These are phyloP conservation scores for Paguma larvata DNA, from an alignment of 2,797 vertebrate genomes.

Conservation along the genomic window DNA sequence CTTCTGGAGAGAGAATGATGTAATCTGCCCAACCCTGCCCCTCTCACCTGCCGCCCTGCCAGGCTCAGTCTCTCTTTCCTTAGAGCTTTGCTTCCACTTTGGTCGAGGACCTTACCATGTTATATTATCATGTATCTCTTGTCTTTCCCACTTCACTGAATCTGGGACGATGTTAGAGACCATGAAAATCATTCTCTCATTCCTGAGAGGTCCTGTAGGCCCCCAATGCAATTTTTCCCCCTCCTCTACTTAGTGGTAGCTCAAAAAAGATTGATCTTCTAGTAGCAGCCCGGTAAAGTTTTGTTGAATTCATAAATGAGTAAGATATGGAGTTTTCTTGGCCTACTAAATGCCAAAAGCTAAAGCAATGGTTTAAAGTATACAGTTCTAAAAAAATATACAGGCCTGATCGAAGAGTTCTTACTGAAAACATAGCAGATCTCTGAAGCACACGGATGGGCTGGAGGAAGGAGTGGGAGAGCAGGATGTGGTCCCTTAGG, in stretches of 20 bases:
- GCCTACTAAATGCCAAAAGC: neutral
- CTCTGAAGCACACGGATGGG: neutral
- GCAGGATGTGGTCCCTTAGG: neutral
- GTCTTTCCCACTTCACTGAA: neutral
- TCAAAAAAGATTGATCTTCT: neutral
- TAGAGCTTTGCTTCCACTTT: neutral
- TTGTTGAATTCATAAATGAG: slow-evolving; percentile 3
- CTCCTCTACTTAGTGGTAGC: neutral
- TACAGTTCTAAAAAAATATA: neutral
- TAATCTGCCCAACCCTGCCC: neutral
- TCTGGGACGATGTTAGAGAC: neutral
- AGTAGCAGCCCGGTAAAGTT: neutral
- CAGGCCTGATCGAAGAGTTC: neutral
- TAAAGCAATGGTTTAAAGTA: neutral
- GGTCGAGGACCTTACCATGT: neutral
- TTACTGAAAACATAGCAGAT: neutral
- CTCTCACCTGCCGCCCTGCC: neutral
- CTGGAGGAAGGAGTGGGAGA: neutral
- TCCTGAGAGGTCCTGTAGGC: neutral
- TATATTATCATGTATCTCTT: neutral
- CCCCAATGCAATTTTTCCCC: neutral
- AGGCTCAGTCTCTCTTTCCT: neutral
- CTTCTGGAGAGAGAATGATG: neutral
- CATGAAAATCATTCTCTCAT: neutral
- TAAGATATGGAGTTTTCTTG: neutral